These are phyloP conservation scores for Rhimphoctona megacephalus DNA, from an alignment of 2,888 invertebrate species.

Conservation along the genomic window DNA sequence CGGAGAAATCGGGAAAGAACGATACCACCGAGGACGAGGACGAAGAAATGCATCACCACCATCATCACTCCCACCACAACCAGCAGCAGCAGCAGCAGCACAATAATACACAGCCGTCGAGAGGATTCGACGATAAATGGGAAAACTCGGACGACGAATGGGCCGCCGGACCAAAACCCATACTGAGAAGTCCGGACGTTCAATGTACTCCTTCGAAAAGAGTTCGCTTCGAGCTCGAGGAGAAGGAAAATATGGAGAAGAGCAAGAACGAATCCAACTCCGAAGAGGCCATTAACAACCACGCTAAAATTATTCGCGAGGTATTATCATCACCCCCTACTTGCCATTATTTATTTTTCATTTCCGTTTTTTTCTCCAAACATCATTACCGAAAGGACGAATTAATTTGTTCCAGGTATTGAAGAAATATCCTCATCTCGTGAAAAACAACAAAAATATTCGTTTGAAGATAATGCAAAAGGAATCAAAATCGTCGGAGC, in stretches of 20 bases:
- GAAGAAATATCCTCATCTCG: slow-evolving; percentile 94
- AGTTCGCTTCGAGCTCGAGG: slow-evolving; percentile 87
- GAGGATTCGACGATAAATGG: slow-evolving; percentile 72
- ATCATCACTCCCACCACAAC: neutral
- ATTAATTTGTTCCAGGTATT: slow-evolving; percentile 80
- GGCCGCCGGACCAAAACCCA: slow-evolving; percentile 81
- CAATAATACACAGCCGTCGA: slow-evolving; percentile 67
- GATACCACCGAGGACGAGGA: slow-evolving; percentile 82
- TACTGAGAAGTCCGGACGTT: slow-evolving; percentile 79
- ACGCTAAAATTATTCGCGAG: slow-evolving; percentile 95
- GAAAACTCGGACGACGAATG: slow-evolving; percentile 82
- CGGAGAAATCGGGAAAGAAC: slow-evolving; percentile 79
- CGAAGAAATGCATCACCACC: slow-evolving; percentile 79
- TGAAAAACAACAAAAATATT: slow-evolving; percentile 94
- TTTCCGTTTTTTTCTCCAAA: neutral
- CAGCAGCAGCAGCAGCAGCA: slow-evolving; percentile 61
- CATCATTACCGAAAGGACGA: neutral
- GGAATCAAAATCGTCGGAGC: slow-evolving; percentile 81
- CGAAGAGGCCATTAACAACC: slow-evolving; percentile 86
- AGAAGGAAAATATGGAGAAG: slow-evolving; percentile 87
- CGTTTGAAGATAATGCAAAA: slow-evolving; percentile 93
- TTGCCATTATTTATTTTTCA: too few species aligned
- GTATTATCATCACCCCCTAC: slow-evolving; percentile 83
- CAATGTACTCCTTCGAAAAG: slow-evolving; percentile 83
- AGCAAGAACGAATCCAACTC: slow-evolving; percentile 73